Evolutionary conservation across 2,113 vertebrate species (phyloP).

Genomic region (Labrus mixtus): DNA sequence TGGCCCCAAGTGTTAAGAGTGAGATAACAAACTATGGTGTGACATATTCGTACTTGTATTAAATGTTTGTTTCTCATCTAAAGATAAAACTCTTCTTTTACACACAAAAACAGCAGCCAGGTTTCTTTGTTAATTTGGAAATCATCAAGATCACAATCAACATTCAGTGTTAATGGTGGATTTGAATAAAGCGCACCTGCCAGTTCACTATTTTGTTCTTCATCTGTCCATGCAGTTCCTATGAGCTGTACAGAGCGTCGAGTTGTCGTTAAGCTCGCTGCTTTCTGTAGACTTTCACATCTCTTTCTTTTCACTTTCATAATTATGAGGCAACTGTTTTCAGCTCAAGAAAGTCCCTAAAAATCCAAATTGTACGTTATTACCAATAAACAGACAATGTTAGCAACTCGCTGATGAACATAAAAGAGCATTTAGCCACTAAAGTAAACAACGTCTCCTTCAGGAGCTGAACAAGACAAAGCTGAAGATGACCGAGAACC

Average conservation of each 20-base stretch:
- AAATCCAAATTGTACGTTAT: too few species aligned
- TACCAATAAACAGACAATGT: not conserved
- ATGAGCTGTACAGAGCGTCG: too few species aligned
- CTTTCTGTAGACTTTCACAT: not conserved
- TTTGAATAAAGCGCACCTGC: not conserved
- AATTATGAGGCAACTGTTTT: too few species aligned
- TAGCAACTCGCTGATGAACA: too few species aligned
- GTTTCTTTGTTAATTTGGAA: not conserved
- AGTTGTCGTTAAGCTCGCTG: not conserved
- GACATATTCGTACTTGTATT: not conserved
- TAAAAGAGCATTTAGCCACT: too few species aligned
- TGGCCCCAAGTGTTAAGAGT: not conserved
- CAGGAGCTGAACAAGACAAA: not conserved
- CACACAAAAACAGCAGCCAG: not conserved
- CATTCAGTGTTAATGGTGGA: too few species aligned
- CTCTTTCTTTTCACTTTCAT: not conserved
- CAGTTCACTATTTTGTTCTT: too few species aligned
- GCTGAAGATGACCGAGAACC: not conserved
- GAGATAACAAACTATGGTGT: constrained; percentile 10
- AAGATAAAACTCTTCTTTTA: not conserved
- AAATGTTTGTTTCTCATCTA: not conserved
- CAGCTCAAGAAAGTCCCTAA: too few species aligned
- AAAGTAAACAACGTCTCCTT: too few species aligned
- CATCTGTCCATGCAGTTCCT: too few species aligned
- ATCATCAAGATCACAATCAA: not conserved